These are phyloP conservation scores for Acheta domesticus DNA, from an alignment of 2,888 invertebrate species.

Conservation along the genomic window DNA sequence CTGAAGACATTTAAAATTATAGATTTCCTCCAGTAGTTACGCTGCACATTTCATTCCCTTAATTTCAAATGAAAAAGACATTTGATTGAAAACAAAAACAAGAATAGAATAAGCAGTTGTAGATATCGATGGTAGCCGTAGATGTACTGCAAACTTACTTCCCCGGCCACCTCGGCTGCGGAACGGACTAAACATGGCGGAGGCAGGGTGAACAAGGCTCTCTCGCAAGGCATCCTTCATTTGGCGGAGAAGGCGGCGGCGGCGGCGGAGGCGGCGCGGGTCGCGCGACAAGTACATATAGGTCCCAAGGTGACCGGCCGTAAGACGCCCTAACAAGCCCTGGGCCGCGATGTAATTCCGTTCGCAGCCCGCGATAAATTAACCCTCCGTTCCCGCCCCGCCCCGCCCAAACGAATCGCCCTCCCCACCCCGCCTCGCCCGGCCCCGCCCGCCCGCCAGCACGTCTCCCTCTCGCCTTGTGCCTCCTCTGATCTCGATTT, in stretches of 20 bases:
- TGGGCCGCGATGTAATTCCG: not conserved
- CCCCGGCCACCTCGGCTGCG: no score
- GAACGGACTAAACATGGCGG: no score
- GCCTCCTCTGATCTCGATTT: not conserved
- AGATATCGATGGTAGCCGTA: no score
- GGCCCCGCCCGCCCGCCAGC: slow-evolving; percentile 19
- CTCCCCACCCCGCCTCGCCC: not conserved
- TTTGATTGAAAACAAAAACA: no score
- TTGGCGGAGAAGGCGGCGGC: not conserved
- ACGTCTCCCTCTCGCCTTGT: slow-evolving; percentile 18
- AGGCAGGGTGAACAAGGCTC: not conserved
- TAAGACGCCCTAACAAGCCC: slow-evolving; percentile 4
- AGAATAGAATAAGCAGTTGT: no score
- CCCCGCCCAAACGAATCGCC: slow-evolving; percentile 11
- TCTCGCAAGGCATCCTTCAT: not conserved
- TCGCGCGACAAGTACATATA: slow-evolving; percentile 2
- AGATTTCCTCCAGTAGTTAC: no score
- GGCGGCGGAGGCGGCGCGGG: not conserved
- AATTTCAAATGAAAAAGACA: no score
- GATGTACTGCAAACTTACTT: no score
- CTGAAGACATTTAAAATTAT: no score
- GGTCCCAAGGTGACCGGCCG: slow-evolving; percentile 10
- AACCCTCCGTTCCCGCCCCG: slow-evolving; percentile 3
- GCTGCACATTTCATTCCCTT: no score
- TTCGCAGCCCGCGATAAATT: slow-evolving; percentile 10